Percentiles rank a stretch among this genome's conserved stretches.
Evolutionary conservation across 2,797 vertebrate species (phyloP).

Genomic region (Amblyopsis hoosieri): DNA sequence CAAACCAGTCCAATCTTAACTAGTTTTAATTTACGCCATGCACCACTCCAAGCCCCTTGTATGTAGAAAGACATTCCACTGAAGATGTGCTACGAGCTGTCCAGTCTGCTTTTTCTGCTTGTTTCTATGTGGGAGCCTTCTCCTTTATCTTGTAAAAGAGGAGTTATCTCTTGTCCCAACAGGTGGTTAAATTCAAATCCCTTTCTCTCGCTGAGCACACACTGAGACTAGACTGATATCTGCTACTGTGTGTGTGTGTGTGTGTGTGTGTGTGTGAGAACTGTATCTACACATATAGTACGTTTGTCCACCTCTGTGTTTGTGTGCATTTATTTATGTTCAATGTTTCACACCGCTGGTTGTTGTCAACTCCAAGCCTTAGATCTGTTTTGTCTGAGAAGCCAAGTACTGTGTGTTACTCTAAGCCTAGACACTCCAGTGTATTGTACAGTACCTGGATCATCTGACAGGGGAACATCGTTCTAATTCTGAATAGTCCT

Average conservation of each 20-base stretch:
- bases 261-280: neutral
- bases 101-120: slow-evolving; percentile 9
- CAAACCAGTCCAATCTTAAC: no score
- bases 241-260: neutral
- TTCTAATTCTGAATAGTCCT: no score
- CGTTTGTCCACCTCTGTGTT: slow-evolving; percentile 1
- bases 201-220: neutral
- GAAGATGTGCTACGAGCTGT: slow-evolving; percentile 9
- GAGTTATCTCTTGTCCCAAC: slow-evolving; percentile 2
- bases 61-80: neutral
- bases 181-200: slow-evolving; percentile 4
- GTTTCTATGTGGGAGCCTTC: slow-evolving; percentile 5
- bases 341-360: neutral
- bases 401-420: no score
- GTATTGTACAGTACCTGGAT: no score
- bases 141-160: slow-evolving; percentile 14
- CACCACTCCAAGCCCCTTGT: neutral
- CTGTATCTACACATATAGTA: neutral
- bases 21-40: no score
- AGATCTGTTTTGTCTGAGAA: no score
- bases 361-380: neutral
- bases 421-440: no score
- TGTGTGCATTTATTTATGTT: slow-evolving; percentile 5
- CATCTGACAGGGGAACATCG: no score
- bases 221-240: neutral